Percentiles rank a stretch among this genome's conserved stretches.
Conservation (phyloP, 2,797 vertebrate species). For the Liasis olivaceus region DNA sequence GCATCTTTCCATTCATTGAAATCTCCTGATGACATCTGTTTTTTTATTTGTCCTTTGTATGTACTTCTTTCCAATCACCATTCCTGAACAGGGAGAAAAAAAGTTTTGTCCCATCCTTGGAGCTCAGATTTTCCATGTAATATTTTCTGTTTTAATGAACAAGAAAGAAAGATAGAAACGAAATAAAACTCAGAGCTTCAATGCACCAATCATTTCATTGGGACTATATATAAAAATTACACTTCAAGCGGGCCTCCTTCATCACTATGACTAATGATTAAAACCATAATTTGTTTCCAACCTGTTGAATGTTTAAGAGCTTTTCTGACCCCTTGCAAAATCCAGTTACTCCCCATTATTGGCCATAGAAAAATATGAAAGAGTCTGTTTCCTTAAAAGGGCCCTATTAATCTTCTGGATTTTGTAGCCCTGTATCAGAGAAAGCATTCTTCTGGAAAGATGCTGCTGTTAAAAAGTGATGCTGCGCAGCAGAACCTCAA, state of each 20-base stretch:
- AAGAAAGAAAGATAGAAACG: background rate
- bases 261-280: background rate
- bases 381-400: background rate
- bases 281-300: slow-evolving; percentile 1
- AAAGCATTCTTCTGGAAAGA: background rate
- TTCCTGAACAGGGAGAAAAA: background rate
- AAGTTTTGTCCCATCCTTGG: background rate
- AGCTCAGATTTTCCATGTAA: background rate
- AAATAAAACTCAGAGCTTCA: background rate
- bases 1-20: background rate
- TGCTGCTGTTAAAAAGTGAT: background rate
- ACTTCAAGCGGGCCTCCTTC: background rate
- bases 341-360: slow-evolving; percentile 41
- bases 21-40: background rate
- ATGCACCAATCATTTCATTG: background rate
- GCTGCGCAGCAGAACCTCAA: background rate
- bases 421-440: background rate
- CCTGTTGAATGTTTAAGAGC: slow-evolving; percentile 47
- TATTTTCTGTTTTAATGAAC: slow-evolving; percentile 17
- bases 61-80: background rate
- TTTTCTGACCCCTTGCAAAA: slow-evolving; percentile 22
- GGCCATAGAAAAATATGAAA: background rate
- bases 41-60: background rate
- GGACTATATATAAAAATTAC: background rate
- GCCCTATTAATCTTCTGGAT: background rate